Percentiles rank a stretch among this genome's conserved stretches.
These are phyloP conservation scores for Phoeniculus purpureus DNA, from an alignment of 2,797 vertebrate genomes.

Conservation along the genomic window DNA sequence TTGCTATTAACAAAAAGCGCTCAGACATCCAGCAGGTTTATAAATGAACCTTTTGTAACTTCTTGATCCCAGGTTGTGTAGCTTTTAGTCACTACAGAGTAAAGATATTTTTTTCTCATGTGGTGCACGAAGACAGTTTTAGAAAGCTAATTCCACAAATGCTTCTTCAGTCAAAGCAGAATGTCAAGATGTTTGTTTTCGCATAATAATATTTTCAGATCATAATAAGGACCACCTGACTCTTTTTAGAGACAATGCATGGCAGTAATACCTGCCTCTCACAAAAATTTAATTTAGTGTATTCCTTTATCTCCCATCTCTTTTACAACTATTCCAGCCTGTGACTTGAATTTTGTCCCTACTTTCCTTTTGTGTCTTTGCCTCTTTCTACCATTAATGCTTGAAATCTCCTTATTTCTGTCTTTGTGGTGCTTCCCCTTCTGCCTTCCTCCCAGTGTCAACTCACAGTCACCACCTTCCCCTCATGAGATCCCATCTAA, in stretches of 20 bases:
- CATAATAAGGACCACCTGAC: neutral
- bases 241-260: neutral
- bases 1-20: constrained; percentile 60
- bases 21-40: constrained; percentile 62
- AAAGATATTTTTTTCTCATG: neutral
- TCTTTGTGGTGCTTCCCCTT: neutral
- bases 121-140: neutral
- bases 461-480: neutral
- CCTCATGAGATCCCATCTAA: neutral
- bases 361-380: neutral
- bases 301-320: neutral
- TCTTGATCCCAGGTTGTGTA: constrained; percentile 49
- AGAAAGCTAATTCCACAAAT: constrained; percentile 1
- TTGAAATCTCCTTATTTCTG: neutral
- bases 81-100: constrained; percentile 20
- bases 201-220: neutral
- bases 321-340: neutral
- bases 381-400: neutral
- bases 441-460: neutral
- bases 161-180: neutral
- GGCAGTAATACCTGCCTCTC: neutral
- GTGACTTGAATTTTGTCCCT: neutral
- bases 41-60: constrained; percentile 68
- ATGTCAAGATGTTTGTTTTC: constrained; percentile 25
- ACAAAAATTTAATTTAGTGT: neutral